These are phyloP conservation scores for Notamacropus eugenii DNA, from an alignment of 2,797 vertebrate genomes.

Conservation along the genomic window DNA sequence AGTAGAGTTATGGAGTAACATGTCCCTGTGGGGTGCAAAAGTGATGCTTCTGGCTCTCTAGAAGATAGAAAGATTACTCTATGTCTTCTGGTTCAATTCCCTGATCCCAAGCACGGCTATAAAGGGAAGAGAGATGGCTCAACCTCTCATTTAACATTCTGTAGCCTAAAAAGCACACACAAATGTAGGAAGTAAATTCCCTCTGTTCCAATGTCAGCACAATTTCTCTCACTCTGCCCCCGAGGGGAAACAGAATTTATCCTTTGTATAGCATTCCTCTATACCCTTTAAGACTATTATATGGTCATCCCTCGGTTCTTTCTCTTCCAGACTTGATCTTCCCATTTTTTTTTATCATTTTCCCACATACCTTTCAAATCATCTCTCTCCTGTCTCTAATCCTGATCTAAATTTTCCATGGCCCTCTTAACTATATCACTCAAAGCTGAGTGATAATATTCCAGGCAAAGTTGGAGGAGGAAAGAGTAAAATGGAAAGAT, in stretches of 20 bases:
- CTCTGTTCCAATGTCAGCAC: neutral
- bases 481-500: slow-evolving; percentile 66
- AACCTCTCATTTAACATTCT: slow-evolving; percentile 36
- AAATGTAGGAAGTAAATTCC: slow-evolving; percentile 1
- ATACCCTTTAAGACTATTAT: neutral
- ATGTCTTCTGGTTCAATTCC: neutral
- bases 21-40: neutral
- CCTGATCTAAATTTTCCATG: slow-evolving; percentile 35
- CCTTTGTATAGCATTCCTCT: neutral
- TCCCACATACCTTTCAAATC: neutral
- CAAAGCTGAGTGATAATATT: slow-evolving; percentile 25
- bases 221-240: neutral
- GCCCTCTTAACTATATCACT: neutral
- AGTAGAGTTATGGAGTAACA: neutral
- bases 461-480: slow-evolving; percentile 38
- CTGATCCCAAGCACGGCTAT: slow-evolving; percentile 15
- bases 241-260: neutral
- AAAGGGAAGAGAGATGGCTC: slow-evolving; percentile 8
- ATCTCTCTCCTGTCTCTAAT: slow-evolving; percentile 15
- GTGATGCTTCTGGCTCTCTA: neutral
- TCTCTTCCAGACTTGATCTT: neutral
- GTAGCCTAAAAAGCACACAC: slow-evolving; percentile 38
- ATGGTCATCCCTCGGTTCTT: neutral
- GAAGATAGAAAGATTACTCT: neutral
- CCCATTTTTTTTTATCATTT: slow-evolving; percentile 22